These are phyloP conservation scores for Dinothrombium tinctorium DNA, from an alignment of 1,140 invertebrate species.

Conservation along the genomic window DNA sequence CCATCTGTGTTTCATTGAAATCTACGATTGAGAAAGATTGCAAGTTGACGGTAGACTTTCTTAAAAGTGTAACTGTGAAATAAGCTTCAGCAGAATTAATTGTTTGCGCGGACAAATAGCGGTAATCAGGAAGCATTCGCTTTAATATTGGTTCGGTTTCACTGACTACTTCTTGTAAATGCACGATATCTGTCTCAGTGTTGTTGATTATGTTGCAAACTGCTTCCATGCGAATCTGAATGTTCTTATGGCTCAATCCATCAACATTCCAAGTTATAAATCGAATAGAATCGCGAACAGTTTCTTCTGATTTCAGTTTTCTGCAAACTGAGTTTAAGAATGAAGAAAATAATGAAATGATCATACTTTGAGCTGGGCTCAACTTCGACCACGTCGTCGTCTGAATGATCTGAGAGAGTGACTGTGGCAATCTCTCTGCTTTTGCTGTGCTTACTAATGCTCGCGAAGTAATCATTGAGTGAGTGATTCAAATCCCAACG, in stretches of 20 bases:
- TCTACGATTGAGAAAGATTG: conserved; percentile 22
- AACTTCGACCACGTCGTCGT: no score
- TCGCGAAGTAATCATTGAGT: conserved; percentile 9
- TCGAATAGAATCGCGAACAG: no score
- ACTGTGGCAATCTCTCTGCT: no score
- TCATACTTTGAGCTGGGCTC: no score
- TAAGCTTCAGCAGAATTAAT: not conserved
- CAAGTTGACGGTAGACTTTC: conserved; percentile 20
- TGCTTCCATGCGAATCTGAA: conserved; percentile 27
- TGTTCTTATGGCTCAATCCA: conserved; percentile 29
- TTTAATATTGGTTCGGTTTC: conserved; percentile 16
- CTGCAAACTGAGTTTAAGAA: no score
- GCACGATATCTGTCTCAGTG: conserved; percentile 32
- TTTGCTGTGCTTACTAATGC: no score
- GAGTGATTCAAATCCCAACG: conserved; percentile 25
- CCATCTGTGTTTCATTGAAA: conserved; percentile 27
- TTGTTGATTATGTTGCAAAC: conserved; percentile 27
- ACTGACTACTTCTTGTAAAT: conserved; percentile 35
- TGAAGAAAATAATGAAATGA: no score
- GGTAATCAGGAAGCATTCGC: not conserved
- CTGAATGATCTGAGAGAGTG: no score
- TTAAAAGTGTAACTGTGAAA: conserved; percentile 1
- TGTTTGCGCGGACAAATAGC: not conserved
- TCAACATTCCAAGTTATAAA: conserved; percentile 28
- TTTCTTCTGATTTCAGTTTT: no score